Evolutionary conservation across 2,797 vertebrate species (phyloP), one percentile per base, ranked within the genome.

Genomic region (Kryptopterus vitreolus): DNA sequence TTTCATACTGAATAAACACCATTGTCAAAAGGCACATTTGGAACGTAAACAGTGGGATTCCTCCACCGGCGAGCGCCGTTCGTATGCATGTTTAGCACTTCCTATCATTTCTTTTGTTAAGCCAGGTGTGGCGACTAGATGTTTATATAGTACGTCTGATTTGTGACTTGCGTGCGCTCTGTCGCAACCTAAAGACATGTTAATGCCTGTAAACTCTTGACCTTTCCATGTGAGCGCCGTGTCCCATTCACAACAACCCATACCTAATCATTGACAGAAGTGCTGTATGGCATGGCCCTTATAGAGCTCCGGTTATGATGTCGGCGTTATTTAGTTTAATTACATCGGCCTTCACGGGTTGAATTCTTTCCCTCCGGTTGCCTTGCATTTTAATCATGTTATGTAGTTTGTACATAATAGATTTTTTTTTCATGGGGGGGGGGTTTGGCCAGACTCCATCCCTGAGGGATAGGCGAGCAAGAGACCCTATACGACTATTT

Each of bases 1-100:
- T 38, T 83, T 86, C 68, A 68, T 20, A 35, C 55, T 78, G 81
- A 72, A 62, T 65, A 87, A 87, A 87, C 85, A 52, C 50, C 69
- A 80, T 86, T 89, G 87, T 79, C 85, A 69, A 82, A 65, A 18
- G 66, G 59, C 76, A 63, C 84, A 80, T 87, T 84, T 84, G 85
- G 74, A 87, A 87, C 85, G 86, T 87, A 87, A 92, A 91, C 86
- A 84, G 38, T 85, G 76, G 79, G 80, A 90, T 90, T 89, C 85
- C 79, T 85, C 62, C 71, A 43, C 76, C 26, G 59, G 85, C 79
- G 76, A 87, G 87, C 88, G 86, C 35, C 4, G 11, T 76, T 83
- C 84, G 50, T 78, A 61, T 82, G 0, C 3, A 1, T 66, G 68
- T 76, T n/a, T 52, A 71, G 65, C 77, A 59, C 75, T 79, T 85